These are phyloP conservation scores for Salvelinus sp. DNA, from an alignment of 2,113 vertebrate genomes.

Conservation along the genomic window DNA sequence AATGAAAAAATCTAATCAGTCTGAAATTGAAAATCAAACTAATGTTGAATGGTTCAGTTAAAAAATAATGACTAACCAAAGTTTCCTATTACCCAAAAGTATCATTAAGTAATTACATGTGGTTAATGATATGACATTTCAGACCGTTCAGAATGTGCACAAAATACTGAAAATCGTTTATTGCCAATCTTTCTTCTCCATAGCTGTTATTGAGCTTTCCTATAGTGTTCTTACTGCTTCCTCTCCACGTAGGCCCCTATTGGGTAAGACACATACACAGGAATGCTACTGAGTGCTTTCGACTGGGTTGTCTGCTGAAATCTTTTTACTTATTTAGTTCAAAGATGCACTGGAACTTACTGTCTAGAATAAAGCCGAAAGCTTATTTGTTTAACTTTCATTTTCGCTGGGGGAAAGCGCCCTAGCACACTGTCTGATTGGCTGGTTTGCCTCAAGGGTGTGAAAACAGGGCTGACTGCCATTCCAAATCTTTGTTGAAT, in stretches of 20 bases:
- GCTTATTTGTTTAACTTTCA: no score
- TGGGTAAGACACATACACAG: no score
- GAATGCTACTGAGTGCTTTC: no score
- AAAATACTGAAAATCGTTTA: not conserved
- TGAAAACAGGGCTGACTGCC: no score
- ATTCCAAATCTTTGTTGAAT: no score
- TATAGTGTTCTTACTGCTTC: not conserved
- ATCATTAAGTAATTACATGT: constrained; percentile 52
- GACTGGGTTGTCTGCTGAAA: not conserved
- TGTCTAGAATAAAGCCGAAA: no score
- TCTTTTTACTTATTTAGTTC: not conserved
- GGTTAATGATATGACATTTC: constrained; percentile 50
- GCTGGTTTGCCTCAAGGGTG: no score
- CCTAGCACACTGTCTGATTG: no score
- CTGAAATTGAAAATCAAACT: constrained; percentile 58
- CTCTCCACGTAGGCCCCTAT: not conserved
- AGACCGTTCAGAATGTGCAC: constrained; percentile 43
- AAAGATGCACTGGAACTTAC: no score
- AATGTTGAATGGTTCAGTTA: constrained; percentile 40
- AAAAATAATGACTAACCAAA: constrained; percentile 33
- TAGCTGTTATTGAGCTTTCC: not conserved
- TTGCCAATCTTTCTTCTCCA: not conserved
- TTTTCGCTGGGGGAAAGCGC: no score
- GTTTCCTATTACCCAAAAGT: constrained; percentile 54
- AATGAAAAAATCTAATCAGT: constrained; percentile 47